Evolutionary conservation across 2,113 vertebrate genomes (phyloP).

Genomic region (Cyphomyrus discorhynchus): DNA sequence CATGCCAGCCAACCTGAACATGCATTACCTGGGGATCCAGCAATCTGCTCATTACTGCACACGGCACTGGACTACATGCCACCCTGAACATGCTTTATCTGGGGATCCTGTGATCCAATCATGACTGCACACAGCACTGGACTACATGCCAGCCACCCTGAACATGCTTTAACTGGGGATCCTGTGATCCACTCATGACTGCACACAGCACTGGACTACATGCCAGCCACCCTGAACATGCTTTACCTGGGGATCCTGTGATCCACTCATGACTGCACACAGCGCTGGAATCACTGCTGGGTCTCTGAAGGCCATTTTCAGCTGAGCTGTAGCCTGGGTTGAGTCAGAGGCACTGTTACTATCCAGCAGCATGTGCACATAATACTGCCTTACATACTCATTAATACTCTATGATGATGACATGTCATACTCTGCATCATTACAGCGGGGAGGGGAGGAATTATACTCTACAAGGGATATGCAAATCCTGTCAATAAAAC

Average conservation of each 20-base stretch:
- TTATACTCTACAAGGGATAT: neutral
- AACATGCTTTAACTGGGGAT: slow-evolving; percentile 60
- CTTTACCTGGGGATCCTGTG: slow-evolving; percentile 65
- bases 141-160: neutral
- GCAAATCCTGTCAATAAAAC: neutral
- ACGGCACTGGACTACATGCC: slow-evolving; percentile 53
- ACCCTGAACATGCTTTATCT: slow-evolving; percentile 50
- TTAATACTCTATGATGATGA: neutral
- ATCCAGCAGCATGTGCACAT: neutral
- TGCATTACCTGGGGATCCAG: slow-evolving; percentile 62
- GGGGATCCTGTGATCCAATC: slow-evolving; percentile 57
- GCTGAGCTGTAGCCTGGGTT: slow-evolving; percentile 69
- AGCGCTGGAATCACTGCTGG: slow-evolving; percentile 68
- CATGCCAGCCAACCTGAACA: slow-evolving; percentile 7
- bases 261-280: slow-evolving; percentile 65
- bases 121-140: slow-evolving; percentile 70
- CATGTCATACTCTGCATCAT: neutral
- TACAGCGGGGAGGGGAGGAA: neutral
- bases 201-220: slow-evolving; percentile 54
- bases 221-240: slow-evolving; percentile 1
- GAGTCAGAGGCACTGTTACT: neutral
- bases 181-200: slow-evolving; percentile 61
- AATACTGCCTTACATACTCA: neutral
- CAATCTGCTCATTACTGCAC: slow-evolving; percentile 67
- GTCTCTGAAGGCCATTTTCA: slow-evolving; percentile 71